phyloP scores from a whole-genome alignment of 1,140 invertebrate species.

The Atta cephalotes region DNA sequence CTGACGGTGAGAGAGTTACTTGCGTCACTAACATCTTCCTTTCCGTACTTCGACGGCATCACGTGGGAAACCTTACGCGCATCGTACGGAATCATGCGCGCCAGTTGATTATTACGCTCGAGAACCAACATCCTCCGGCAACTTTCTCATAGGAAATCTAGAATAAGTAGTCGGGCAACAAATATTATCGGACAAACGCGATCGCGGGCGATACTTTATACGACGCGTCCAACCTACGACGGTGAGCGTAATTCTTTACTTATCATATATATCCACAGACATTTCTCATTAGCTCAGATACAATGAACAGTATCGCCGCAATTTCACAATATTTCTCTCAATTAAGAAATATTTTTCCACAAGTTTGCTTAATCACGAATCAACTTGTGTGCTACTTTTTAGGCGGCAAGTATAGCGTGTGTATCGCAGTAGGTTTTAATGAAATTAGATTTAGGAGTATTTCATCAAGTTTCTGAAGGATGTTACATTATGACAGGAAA shows the following conservation, averaged over 20 bases:
- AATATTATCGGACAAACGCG: slow-evolving; percentile 53
- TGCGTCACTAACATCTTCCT: slow-evolving; percentile 50
- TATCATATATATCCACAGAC: slow-evolving; percentile 26
- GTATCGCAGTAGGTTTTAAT: not conserved
- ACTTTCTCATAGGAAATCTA: slow-evolving; percentile 61
- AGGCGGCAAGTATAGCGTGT: not conserved
- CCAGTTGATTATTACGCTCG: slow-evolving; percentile 37
- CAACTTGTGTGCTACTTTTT: slow-evolving; percentile 33
- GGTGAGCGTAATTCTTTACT: slow-evolving; percentile 24
- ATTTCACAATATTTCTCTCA: slow-evolving; percentile 56
- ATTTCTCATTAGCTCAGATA: slow-evolving; percentile 28
- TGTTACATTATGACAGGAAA: slow-evolving; percentile 16
- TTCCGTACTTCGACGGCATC: slow-evolving; percentile 48
- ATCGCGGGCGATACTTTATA: slow-evolving; percentile 42
- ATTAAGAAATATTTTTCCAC: slow-evolving; percentile 50
- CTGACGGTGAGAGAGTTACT: slow-evolving; percentile 41
- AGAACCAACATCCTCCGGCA: slow-evolving; percentile 34
- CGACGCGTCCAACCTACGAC: slow-evolving; percentile 12
- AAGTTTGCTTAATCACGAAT: slow-evolving; percentile 41
- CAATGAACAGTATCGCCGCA: slow-evolving; percentile 35
- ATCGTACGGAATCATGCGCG: slow-evolving; percentile 32
- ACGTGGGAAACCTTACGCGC: slow-evolving; percentile 54
- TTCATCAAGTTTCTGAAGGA: slow-evolving; percentile 10
- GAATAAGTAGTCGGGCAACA: slow-evolving; percentile 54
- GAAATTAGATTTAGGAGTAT: slow-evolving; percentile 15